Evolutionary conservation across 2,888 invertebrate species (phyloP), one percentile per base, ranked within the genome.

Genomic region (Calliphora vomitoria): DNA sequence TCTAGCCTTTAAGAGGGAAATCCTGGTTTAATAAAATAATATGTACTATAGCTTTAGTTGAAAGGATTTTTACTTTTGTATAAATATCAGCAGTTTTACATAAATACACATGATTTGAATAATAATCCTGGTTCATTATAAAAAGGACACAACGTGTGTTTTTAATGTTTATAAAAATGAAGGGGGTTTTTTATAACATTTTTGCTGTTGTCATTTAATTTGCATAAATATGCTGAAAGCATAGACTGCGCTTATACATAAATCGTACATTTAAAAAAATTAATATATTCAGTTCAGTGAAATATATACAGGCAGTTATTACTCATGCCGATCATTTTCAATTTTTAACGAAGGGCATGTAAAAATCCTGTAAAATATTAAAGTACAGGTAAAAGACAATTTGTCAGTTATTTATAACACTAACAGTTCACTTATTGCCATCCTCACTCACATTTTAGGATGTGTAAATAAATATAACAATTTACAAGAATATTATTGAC

Each of bases 111-210:
- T 18, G 38, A 66, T 66, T 41, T 66, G 25, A 20, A 79, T 44
- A 68, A 58, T 60, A 60, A 60, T 60, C 35, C 35, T 18, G 35
- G 6, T 15, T 15, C 31, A 31, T 31, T 31, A 41, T 79, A 31
- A 79, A 58, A 79, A 58, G 20, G 38, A 44, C 66, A 68, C 31
- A 50, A 5, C 71, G 47, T 71, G 58, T 71, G 80, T 71, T 60
- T 74, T 60, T 15, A 58, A 58, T 72, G 38, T 18, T 55, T 55
- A 8, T 8, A 10, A 20, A 55, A 8, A 55, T 55, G 72, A 18
- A 38, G 35, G 35, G 58, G n/a, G 13, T 66, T 15, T 38, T 62
- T 25, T 35, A 15, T 35, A 18, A 8, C 53, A 18, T 18, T 18
- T 55, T 55, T 55, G 8, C 8, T 20, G 20, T 55, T 55, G 55